Percentiles rank a stretch among this genome's conserved stretches.
Conservation (phyloP, 2,113 vertebrate genomes). For the Eira barbara region DNA sequence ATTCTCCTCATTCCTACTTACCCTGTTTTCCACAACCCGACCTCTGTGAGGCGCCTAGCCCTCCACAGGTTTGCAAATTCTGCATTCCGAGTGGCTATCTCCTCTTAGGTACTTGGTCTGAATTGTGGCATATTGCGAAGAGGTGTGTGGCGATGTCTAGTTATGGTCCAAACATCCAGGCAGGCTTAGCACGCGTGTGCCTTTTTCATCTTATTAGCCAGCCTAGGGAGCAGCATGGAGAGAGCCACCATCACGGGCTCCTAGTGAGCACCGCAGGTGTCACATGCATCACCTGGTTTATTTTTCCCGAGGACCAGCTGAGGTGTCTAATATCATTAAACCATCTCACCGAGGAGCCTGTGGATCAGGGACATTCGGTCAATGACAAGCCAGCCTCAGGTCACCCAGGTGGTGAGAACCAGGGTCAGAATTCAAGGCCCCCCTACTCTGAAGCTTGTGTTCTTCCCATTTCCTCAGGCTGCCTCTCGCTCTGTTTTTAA, state of each 20-base stretch:
- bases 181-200: neutral
- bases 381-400: neutral
- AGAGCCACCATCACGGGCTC: neutral
- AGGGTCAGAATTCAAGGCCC: neutral
- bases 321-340: neutral
- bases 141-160: neutral
- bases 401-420: neutral
- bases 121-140: neutral
- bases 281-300: neutral
- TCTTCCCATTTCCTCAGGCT: neutral
- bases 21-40: neutral
- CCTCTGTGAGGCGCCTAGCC: neutral
- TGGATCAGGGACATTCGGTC: neutral
- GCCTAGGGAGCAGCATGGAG: neutral
- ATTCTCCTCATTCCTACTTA: neutral
- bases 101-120: neutral
- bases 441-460: neutral
- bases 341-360: neutral
- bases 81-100: neutral
- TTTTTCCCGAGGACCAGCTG: neutral
- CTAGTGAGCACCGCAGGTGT: neutral
- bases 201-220: neutral
- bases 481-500: neutral
- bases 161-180: neutral
- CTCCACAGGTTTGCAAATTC: neutral